Evolutionary conservation across 2,113 vertebrate genomes (phyloP), one percentile per base, ranked within the genome.

Genomic region (Dasyornis broadbenti): DNA sequence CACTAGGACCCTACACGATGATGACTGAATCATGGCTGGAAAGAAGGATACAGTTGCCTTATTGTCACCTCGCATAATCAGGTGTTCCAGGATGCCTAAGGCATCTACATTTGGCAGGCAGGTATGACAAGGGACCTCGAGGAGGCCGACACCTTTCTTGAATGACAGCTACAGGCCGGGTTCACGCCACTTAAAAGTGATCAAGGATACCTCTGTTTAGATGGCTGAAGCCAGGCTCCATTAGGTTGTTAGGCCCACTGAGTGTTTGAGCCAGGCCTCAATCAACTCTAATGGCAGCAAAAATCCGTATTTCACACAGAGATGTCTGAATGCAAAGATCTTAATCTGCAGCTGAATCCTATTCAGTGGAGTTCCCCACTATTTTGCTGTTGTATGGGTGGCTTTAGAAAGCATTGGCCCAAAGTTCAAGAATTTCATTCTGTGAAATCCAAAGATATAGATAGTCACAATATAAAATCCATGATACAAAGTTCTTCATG

Each of bases 221-320:
- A 66, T 28, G 37, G 42, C 24, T 56, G 40, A 88, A 89, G 40
- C 9, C 52, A 61, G 31, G 13, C 52, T 71, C 42, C 44, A 30
- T 33, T 61, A 66, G n/a, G 9, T 79, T 39, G 44, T 22, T 61
- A 63, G 57, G 20, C 50, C 42, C 4, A 0, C 13, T 52, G 35
- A 37, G 12, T 27, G 18, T 33, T 85, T 86, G 27, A 66, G 66
- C 11, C 54, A 71, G 27, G 76, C 4, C 13, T 61, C 3, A 0
- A 44, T 20, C 3, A 3, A 26, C 35, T 50, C 22, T 26, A 65
- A 57, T 0, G 0, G 1, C 47, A 87, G 39, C 39, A 75, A n/a
- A 57, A 22, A 54, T 59, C 26, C 2, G 0, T 66, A 4, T 49
- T 89, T 59, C 49, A 63, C 24, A 15, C 0, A 3, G 52, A 66